A percentile compares a stretch with the other conserved stretches of the same genome.
Conservation (phyloP, 2,113 vertebrate genomes). For the Gorsachius goisagi region DNA sequence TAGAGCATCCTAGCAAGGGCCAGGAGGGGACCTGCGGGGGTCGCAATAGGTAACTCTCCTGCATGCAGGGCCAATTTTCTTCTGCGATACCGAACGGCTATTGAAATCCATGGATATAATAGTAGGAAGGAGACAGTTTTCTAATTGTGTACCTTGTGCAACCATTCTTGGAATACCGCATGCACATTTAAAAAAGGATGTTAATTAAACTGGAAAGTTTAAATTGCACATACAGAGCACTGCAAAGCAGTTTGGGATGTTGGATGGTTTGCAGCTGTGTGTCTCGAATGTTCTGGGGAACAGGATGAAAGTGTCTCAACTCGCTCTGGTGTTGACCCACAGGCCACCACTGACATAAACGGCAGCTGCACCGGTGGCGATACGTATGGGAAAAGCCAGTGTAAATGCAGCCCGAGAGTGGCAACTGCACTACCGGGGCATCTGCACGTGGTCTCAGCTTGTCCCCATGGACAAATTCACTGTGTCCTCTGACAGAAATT, state of each 20-base stretch:
- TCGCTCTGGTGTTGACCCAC: background rate
- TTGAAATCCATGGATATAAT: background rate
- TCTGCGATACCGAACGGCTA: background rate
- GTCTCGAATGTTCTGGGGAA: background rate
- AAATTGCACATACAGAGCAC: background rate
- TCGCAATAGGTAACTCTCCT: rapidly evolving
- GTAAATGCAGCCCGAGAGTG: background rate
- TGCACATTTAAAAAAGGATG: background rate
- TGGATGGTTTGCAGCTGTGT: background rate
- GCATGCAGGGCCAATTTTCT: background rate
- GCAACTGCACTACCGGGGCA: background rate
- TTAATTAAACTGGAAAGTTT: background rate
- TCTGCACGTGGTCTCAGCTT: background rate
- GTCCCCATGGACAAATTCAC: background rate
- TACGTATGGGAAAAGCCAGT: background rate
- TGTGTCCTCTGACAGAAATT: background rate
- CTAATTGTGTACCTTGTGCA: background rate
- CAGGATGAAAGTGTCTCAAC: background rate
- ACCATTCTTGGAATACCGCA: background rate
- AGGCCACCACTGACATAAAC: background rate
- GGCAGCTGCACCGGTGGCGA: background rate
- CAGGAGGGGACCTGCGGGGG: background rate
- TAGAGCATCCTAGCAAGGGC: background rate
- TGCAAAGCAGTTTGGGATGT: background rate
- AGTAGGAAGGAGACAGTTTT: background rate